These are phyloP conservation scores for Tetramorium parvispinum DNA, from an alignment of 1,140 invertebrate species.

Conservation along the genomic window DNA sequence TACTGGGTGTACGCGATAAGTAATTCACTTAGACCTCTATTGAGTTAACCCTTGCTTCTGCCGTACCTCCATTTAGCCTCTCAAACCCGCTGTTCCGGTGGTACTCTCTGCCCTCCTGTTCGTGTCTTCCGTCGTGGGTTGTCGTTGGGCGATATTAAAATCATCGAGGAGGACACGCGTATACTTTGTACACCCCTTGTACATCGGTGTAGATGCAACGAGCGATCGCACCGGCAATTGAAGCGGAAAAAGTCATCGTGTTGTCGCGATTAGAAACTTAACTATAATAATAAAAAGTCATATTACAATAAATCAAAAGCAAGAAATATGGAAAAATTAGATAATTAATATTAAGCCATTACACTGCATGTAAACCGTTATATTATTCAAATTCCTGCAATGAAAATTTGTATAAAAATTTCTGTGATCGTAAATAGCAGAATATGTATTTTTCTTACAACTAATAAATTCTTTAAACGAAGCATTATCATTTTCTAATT, in stretches of 20 bases:
- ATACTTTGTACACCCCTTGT: constrained; percentile 48
- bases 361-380: not conserved
- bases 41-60: constrained; percentile 86
- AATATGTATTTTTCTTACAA: not conserved
- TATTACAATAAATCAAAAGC: not conserved
- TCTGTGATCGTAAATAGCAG: not conserved
- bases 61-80: constrained; percentile 84
- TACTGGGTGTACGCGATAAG: constrained; percentile 85
- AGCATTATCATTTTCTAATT: not conserved
- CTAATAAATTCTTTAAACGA: not conserved
- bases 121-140: constrained; percentile 40
- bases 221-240: not conserved
- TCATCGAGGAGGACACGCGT: constrained; percentile 8
- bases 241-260: not conserved
- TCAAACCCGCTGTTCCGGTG: constrained; percentile 76
- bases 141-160: constrained; percentile 76
- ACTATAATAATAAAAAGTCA: not conserved
- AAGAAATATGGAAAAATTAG: not conserved
- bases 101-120: constrained; percentile 40
- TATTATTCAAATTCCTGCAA: not conserved
- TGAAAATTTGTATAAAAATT: not conserved
- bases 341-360: not conserved
- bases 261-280: not conserved
- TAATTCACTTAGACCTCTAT: constrained; percentile 86
- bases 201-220: not conserved